Percentiles rank a stretch among this genome's conserved stretches.
phyloP scores from a whole-genome alignment of 2,797 vertebrate species.

The Myotis findleyi region DNA sequence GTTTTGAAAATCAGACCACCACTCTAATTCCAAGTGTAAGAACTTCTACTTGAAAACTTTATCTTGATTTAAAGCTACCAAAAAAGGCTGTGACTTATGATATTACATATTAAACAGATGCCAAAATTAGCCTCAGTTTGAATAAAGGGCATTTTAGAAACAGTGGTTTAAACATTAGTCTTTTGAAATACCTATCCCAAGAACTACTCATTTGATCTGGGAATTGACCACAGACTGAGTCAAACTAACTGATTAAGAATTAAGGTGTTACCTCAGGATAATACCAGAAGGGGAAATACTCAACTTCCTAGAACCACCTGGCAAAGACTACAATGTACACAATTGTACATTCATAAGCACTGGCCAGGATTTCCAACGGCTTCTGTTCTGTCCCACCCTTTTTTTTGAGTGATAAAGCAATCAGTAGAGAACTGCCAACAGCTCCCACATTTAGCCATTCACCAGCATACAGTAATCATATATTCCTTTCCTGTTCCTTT shows the following conservation, averaged over 20 bases:
- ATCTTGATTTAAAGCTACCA: conserved; percentile 12
- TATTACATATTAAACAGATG: neutral
- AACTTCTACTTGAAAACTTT: neutral
- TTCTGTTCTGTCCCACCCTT: neutral
- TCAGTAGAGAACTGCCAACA: neutral
- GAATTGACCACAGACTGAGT: neutral
- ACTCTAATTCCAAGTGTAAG: conserved; percentile 35
- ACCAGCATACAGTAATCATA: neutral
- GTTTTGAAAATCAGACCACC: conserved; percentile 22
- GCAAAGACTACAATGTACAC: conserved; percentile 19
- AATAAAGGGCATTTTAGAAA: conserved; percentile 50
- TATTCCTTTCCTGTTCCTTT: neutral
- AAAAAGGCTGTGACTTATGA: neutral
- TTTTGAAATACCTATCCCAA: conserved; percentile 16
- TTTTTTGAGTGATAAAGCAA: neutral
- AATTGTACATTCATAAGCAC: neutral
- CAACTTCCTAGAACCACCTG: conserved; percentile 22
- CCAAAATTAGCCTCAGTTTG: neutral
- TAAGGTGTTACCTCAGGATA: neutral
- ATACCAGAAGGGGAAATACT: conserved; percentile 5
- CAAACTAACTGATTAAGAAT: conserved; percentile 29
- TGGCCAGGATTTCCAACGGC: neutral
- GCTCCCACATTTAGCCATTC: neutral
- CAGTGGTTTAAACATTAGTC: conserved; percentile 28
- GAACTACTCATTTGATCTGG: conserved; percentile 12